phyloP scores from a whole-genome alignment of 2,113 vertebrate genomes.

The Clarias magur region DNA sequence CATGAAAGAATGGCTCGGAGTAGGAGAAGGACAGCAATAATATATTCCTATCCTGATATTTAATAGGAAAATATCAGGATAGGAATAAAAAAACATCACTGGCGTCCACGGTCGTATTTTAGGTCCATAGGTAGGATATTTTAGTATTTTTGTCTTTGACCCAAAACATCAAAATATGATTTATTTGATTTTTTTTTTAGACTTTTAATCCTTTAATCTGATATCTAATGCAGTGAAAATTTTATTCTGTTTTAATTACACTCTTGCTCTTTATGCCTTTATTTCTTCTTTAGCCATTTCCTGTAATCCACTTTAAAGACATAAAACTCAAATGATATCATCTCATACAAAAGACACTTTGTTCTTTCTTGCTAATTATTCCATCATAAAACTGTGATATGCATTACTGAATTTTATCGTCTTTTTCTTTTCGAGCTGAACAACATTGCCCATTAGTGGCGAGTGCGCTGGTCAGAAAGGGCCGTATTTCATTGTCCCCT shows the following conservation, averaged over 20 bases:
- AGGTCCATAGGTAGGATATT: too few relatives aligned
- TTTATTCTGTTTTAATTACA: not conserved
- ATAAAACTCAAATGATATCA: not conserved
- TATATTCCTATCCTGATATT: too few relatives aligned
- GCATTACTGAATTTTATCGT: too few relatives aligned
- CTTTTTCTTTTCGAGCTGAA: not conserved
- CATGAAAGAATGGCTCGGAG: too few relatives aligned
- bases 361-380: not conserved
- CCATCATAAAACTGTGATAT: not conserved
- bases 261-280: not conserved
- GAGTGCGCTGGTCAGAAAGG: slow-evolving; percentile 34
- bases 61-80: too few relatives aligned
- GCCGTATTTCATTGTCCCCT: slow-evolving; percentile 49
- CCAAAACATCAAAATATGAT: not conserved
- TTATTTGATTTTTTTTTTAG: not conserved
- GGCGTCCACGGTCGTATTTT: too few relatives aligned
- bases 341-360: not conserved
- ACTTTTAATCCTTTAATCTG: not conserved
- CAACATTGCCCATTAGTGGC: slow-evolving; percentile 28
- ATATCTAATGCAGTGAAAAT: not conserved
- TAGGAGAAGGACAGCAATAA: too few relatives aligned
- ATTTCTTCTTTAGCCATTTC: not conserved
- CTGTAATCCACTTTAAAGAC: not conserved
- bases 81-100: too few relatives aligned
- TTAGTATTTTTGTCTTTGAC: not conserved